A percentile compares a stretch with the other conserved stretches of the same genome.
phyloP scores from a whole-genome alignment of 1,140 invertebrate genomes.

The Hyposmocoma kahamanoa region DNA sequence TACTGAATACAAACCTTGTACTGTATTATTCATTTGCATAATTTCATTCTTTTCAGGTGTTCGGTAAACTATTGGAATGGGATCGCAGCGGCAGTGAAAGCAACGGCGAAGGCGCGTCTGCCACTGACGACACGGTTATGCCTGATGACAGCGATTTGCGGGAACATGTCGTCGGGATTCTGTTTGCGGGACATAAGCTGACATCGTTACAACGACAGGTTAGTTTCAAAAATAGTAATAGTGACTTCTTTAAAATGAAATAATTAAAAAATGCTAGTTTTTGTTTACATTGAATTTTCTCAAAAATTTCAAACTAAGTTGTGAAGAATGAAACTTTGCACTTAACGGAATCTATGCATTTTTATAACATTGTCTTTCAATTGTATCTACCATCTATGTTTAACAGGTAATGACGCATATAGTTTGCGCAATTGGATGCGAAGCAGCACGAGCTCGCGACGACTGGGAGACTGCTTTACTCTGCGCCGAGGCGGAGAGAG shows the following conservation, averaged over 20 bases:
- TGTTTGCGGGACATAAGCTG: slow-evolving; percentile 95
- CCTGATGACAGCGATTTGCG: slow-evolving; percentile 89
- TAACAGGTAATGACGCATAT: slow-evolving; percentile 91
- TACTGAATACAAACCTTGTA: too few species aligned
- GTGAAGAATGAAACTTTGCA: too few species aligned
- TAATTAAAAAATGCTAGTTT: too few species aligned
- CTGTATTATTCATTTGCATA: too few species aligned
- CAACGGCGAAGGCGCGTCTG: slow-evolving; percentile 40
- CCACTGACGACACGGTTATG: slow-evolving; percentile 46
- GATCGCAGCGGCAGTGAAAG: slow-evolving; percentile 43
- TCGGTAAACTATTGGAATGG: slow-evolving; percentile 88
- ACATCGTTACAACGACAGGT: slow-evolving; percentile 97
- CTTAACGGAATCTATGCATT: too few species aligned
- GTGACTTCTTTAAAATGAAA: too few species aligned
- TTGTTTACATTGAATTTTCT: too few species aligned
- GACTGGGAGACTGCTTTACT: slow-evolving; percentile 85
- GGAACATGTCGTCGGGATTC: slow-evolving; percentile 97
- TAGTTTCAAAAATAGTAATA: slow-evolving; percentile 11
- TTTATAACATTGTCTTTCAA: not conserved
- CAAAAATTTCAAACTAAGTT: too few species aligned
- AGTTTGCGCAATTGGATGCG: slow-evolving; percentile 92
- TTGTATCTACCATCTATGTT: not conserved
- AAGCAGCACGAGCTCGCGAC: slow-evolving; percentile 87
- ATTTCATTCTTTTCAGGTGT: slow-evolving; percentile 82
- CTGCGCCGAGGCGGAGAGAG: slow-evolving; percentile 46